Base-by-base conservation (phyloP, 2,888 invertebrate species). In the Orthosia gracilis region DNA sequence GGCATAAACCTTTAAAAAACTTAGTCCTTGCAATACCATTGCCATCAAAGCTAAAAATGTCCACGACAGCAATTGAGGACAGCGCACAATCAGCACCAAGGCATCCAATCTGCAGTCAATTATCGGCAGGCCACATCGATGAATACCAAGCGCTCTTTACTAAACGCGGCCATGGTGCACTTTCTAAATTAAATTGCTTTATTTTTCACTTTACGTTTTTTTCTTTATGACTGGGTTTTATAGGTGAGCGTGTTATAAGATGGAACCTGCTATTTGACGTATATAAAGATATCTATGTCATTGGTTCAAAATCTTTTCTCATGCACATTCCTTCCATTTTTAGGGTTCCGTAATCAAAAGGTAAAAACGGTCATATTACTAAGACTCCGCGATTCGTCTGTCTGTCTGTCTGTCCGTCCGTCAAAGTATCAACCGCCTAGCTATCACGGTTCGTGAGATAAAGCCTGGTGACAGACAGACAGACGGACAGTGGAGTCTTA, bases 81-180 rank as follows among this genome's bases (percentile, higher is more conserved):
- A 21, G 26, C 40, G 58, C 5, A 49, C 76, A 70, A 67, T 69
- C 67, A 40, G 47, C 18, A n/a, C 21, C 26, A 26, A 21, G 23
- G 52, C 23, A 45, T 58, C 45, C 71, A 71, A 76, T 69, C 71
- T 65, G 26, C 57, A 54, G 13, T 61, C 81, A 62, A 65, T 71
- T 81, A 80, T 65, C 49, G 49, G 31, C 52, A 26, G n/a, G 31
- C 67, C 47, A 52, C 66, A 58, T 55, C 26, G 21, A 45, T 57
- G 54, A 80, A 45, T 62, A 72, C 18, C 23, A 23, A 68, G 31
- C 54, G 15, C 18, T 66, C 15, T 50, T 18, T 15, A 59, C 18
- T 62, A 23, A 50, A 80, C 47, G 17, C 9, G 18, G 15, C 47
- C 49, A 18, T 63, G 15, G 18, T 50, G 52, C 31, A 26, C 4